Evolutionary conservation across 2,888 invertebrate genomes (phyloP).

Genomic region (Teinopalpus imperialis): DNA sequence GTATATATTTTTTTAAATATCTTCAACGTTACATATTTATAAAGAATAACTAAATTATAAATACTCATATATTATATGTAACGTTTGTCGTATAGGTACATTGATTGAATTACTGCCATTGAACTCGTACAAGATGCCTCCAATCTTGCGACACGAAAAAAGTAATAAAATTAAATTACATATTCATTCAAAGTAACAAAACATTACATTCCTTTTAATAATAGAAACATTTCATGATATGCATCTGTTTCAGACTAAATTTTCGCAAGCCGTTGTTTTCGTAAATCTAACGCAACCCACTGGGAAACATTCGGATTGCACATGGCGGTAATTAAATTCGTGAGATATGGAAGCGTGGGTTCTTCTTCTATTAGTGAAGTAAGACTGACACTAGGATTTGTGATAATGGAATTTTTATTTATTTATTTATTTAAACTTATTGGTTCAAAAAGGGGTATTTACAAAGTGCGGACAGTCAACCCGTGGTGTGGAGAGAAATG

Average conservation of each 20-base stretch:
- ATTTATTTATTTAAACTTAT: too few relatives aligned
- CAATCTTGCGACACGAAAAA: constrained; percentile 9
- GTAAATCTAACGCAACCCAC: constrained; percentile 29
- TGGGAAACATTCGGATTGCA: constrained; percentile 29
- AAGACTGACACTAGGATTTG: too few relatives aligned
- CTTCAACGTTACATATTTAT: too few relatives aligned
- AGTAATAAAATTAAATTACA: constrained; percentile 20
- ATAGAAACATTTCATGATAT: constrained; percentile 15
- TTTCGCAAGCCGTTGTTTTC: constrained; percentile 32
- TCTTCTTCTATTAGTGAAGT: constrained; percentile 6
- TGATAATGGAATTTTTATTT: too few relatives aligned
- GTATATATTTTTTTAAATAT: too few relatives aligned
- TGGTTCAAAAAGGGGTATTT: too few relatives aligned
- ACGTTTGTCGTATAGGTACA: constrained; percentile 1
- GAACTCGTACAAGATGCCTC: constrained; percentile 12
- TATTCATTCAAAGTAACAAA: constrained; percentile 11
- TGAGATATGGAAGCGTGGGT: constrained; percentile 25
- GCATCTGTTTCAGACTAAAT: constrained; percentile 28
- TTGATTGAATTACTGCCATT: constrained; percentile 15
- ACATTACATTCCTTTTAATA: constrained; percentile 24
- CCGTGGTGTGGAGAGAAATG: too few relatives aligned
- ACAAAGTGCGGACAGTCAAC: too few relatives aligned
- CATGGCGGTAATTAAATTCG: constrained; percentile 20
- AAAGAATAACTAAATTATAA: too few relatives aligned
- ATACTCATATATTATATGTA: too few relatives aligned